Evolutionary conservation across 1,140 invertebrate genomes (phyloP).

Genomic region (Drosophila albomicans): DNA sequence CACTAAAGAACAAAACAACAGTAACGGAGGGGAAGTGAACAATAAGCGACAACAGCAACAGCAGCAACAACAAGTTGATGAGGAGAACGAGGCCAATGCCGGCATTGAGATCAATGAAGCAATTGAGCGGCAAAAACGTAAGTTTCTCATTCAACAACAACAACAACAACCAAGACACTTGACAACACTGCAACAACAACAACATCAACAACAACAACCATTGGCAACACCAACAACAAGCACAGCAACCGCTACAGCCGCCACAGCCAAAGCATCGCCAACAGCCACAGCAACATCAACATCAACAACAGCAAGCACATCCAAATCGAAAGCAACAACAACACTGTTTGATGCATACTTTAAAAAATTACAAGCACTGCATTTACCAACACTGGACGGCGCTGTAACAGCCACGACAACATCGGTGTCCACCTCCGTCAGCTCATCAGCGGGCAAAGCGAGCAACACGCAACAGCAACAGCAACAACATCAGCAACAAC

Average conservation of each 20-base stretch:
- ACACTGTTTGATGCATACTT: conserved; percentile 79
- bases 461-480: conserved; percentile 49
- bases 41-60: conserved; percentile 57
- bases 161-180: conserved; percentile 53
- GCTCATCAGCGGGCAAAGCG: conserved; percentile 44
- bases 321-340: conserved; percentile 62
- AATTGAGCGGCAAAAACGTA: conserved; percentile 84
- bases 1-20: not conserved
- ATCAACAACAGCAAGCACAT: conserved; percentile 40
- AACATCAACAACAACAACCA: conserved; percentile 53
- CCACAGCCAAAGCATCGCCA: conserved; percentile 46
- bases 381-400: conserved; percentile 70
- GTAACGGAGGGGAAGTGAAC: conserved; percentile 48
- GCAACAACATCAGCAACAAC: conserved; percentile 45
- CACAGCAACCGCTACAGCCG: conserved; percentile 36
- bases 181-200: conserved; percentile 51
- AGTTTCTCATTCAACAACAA: conserved; percentile 72
- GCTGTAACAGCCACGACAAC: conserved; percentile 67
- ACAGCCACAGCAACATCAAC: conserved; percentile 50
- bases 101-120: conserved; percentile 83
- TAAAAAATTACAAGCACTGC: conserved; percentile 79
- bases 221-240: conserved; percentile 54
- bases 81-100: conserved; percentile 72
- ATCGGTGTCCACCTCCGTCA: conserved; percentile 67
- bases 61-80: conserved; percentile 49